Conservation (phyloP, 2,888 invertebrate species). For the Stictocephala bisonia region DNA sequence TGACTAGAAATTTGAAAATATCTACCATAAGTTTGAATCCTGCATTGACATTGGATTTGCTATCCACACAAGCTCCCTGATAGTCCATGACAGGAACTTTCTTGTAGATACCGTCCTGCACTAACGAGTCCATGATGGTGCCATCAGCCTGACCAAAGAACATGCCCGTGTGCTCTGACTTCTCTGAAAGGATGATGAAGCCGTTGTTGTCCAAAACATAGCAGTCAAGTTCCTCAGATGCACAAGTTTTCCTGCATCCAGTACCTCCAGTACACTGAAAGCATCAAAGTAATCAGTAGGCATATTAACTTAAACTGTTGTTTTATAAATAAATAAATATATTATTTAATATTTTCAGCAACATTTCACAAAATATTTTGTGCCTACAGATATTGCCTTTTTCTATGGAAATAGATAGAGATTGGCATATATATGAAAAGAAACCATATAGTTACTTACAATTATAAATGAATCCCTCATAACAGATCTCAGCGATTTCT, state of each 20-base stretch:
- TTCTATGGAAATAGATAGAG: no score
- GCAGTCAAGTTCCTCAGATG: constrained; percentile 89
- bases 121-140: constrained; percentile 92
- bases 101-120: constrained; percentile 90
- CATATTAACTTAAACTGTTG: no score
- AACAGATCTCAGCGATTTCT: no score
- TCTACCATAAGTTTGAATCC: constrained; percentile 46
- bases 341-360: no score
- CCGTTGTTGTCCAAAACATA: constrained; percentile 96
- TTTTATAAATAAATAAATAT: no score
- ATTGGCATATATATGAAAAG: no score
- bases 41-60: constrained; percentile 70
- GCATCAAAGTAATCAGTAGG: no score
- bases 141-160: constrained; percentile 96
- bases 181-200: constrained; percentile 91
- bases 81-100: constrained; percentile 88
- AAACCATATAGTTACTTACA: no score
- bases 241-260: constrained; percentile 85
- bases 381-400: no score
- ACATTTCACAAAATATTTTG: no score
- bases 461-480: no score
- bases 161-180: constrained; percentile 85
- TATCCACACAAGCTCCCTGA: constrained; percentile 80
- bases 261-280: constrained; percentile 77
- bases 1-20: not conserved